phyloP scores from a whole-genome alignment of 2,797 vertebrate genomes.

The Karalla daura region DNA sequence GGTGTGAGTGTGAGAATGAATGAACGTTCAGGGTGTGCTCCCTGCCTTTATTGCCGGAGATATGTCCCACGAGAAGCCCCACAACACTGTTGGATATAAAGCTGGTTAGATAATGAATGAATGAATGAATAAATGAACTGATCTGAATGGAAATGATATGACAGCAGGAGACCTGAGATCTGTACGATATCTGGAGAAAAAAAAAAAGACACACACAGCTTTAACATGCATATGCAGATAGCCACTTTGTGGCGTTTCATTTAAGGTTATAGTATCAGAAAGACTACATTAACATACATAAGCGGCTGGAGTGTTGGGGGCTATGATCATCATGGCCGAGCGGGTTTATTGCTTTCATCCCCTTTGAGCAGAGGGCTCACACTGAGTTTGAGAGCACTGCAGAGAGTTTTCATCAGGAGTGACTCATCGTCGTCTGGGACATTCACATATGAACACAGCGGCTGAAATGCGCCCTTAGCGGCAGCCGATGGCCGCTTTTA shows the following conservation, averaged over 20 bases:
- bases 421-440: neutral
- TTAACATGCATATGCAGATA: neutral
- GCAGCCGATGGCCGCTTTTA: neutral
- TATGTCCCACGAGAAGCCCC: too few relatives aligned
- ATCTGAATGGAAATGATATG: neutral
- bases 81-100: too few relatives aligned
- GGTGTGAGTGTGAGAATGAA: too few relatives aligned
- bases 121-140: too few relatives aligned
- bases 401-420: neutral
- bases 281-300: conserved; percentile 1
- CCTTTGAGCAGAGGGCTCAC: neutral
- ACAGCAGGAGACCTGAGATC: neutral
- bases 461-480: neutral
- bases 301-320: neutral
- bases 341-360: neutral
- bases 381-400: neutral
- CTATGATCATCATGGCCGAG: neutral
- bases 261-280: neutral
- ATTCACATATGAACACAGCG: neutral
- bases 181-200: neutral
- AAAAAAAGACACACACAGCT: neutral
- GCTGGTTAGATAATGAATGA: too few relatives aligned
- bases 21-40: too few relatives aligned
- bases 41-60: too few relatives aligned
- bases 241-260: neutral